Evolutionary conservation across 2,888 invertebrate genomes (phyloP).

Genomic region (Chaetoderma sp.): DNA sequence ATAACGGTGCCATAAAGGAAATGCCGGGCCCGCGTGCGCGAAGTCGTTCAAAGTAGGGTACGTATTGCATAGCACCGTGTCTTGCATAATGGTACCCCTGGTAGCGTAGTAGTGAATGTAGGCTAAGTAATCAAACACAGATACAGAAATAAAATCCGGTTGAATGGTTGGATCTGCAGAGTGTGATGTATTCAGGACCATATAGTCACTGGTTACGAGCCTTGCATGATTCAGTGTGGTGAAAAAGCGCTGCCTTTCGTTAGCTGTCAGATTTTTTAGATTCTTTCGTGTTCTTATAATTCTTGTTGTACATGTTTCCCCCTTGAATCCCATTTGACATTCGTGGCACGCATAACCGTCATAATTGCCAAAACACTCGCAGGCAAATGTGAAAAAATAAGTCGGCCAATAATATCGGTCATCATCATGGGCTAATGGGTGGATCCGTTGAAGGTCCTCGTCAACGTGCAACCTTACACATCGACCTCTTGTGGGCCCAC

Average conservation of each 20-base stretch:
- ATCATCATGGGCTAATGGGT: not conserved
- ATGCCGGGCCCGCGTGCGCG: conserved; percentile 3
- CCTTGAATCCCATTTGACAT: not conserved
- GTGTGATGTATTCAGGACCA: conserved; percentile 16
- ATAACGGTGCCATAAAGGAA: not conserved
- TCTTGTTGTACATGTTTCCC: not conserved
- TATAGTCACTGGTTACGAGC: conserved; percentile 1
- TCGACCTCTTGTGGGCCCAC: conserved; percentile 8
- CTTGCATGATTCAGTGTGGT: not conserved
- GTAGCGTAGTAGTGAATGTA: conserved; percentile 16
- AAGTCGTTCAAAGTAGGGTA: not conserved
- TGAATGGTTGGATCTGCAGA: not conserved
- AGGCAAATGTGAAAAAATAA: not conserved
- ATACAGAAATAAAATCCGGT: conserved; percentile 4
- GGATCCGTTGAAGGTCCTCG: not conserved
- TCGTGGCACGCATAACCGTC: conserved; percentile 6
- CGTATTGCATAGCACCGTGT: not conserved
- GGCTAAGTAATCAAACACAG: conserved; percentile 8
- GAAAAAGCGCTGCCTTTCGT: not conserved
- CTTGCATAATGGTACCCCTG: conserved; percentile 5
- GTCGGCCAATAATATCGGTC: conserved; percentile 7
- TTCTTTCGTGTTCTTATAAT: conserved; percentile 3
- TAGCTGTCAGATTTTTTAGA: not conserved
- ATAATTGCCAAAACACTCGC: conserved; percentile 2
- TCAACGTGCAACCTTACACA: not conserved